Evolutionary conservation across 1,140 invertebrate genomes (phyloP).

Genomic region (Bombus fervidus): DNA sequence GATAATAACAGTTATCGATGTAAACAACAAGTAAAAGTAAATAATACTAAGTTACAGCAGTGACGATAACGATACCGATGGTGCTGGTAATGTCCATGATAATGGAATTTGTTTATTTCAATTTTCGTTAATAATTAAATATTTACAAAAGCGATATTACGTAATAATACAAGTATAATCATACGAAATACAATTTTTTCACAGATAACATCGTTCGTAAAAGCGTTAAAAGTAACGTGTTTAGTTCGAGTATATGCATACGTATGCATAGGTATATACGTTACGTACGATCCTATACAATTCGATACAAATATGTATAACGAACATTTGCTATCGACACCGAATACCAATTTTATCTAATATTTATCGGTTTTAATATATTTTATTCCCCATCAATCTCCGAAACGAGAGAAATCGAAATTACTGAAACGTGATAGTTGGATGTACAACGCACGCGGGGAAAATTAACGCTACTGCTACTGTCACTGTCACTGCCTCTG

Average conservation of each 20-base stretch:
- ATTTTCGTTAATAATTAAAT: neutral
- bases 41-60: neutral
- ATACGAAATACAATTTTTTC: neutral
- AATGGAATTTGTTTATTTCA: constrained; percentile 11
- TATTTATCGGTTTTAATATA: neutral
- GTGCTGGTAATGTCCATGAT: neutral
- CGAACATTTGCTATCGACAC: neutral
- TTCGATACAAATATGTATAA: neutral
- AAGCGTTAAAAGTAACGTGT: neutral
- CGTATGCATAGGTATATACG: no score
- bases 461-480: no score
- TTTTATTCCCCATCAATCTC: neutral
- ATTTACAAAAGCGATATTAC: constrained; percentile 35
- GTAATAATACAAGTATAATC: neutral
- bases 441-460: no score
- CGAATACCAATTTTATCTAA: neutral
- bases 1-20: neutral
- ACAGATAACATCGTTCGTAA: neutral
- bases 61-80: no score
- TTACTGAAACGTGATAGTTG: neutral
- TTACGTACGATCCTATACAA: neutral
- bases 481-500: no score
- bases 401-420: neutral
- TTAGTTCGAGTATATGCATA: neutral
- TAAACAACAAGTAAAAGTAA: neutral